Base-by-base conservation (phyloP, 2,113 vertebrate species). In the Myxocyprinus asiaticus region DNA sequence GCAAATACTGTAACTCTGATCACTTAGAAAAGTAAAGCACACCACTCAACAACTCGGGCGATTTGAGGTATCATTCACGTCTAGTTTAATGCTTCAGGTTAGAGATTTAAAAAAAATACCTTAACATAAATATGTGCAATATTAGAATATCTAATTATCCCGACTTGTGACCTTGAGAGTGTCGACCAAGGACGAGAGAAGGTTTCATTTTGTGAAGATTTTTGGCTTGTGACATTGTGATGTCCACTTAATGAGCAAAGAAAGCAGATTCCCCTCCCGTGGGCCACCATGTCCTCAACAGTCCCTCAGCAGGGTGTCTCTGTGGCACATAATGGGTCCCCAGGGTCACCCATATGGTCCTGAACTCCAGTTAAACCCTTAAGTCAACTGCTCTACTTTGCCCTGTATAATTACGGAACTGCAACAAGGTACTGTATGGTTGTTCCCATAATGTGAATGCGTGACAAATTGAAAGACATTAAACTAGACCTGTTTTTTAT, bases 141-240 rank as follows among this genome's bases (percentile, higher is more conserved):
- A 53, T 11, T 53, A 53, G n/a, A 58, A 58, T 15, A 56, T 56
- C 14, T 33, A 56, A 56, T 56, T 5, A 56, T 56, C 12, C n/a
- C 12, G 43, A 61, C 9, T 72, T 67, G 17, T 44, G 48, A 68
- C 43, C 5, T 15, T 15, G 6, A 81, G 15, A 56, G 66, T 45
- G 64, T 75, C 55, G n/a, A n/a, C n/a, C n/a, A n/a, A 70, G 58
- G 43, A 15, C 44, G 0, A 22, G 10, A 17, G 15, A 48, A 2
- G 67, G 42, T 47, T 68, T 47, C 61, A 68, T 59, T 68, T 78
- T 62, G 8, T 67, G n/a, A 63, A 17, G n/a, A 74, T 74, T 78
- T 48, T 12, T 17, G 9, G 10, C 14, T 66, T 15, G 61, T 72
- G 11, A 73, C 58, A 68, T 47, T 11, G 58, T 79, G 63, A 56